Evolutionary conservation across 2,113 vertebrate species (phyloP).

Genomic region (Zeus faber): DNA sequence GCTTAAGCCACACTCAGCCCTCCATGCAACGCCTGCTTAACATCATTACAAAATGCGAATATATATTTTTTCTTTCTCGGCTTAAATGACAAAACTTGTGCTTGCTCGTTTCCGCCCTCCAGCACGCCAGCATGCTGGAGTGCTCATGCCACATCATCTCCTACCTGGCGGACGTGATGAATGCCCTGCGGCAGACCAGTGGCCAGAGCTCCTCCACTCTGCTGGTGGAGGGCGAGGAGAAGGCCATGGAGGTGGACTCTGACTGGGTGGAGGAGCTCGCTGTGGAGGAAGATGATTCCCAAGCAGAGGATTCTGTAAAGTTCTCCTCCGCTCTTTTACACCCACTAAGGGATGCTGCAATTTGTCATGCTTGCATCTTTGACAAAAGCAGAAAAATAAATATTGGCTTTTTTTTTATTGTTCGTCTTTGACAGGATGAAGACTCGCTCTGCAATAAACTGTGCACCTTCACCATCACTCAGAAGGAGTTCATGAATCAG

Average conservation of each 20-base stretch:
- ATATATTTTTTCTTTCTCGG: too few species aligned
- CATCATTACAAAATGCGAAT: neutral
- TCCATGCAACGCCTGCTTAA: too few species aligned
- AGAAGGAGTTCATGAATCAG: constrained; percentile 99
- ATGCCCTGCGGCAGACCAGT: constrained; percentile 85
- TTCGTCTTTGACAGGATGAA: constrained; percentile 83
- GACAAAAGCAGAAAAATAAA: too few species aligned
- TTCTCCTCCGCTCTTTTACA: neutral
- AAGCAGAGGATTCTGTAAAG: constrained; percentile 95
- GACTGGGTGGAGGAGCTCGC: constrained; percentile 98
- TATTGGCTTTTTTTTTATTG: neutral
- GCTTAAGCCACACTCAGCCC: too few species aligned
- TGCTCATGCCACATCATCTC: constrained; percentile 96
- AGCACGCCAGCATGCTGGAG: constrained; percentile 94
- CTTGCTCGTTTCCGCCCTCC: neutral
- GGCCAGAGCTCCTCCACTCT: constrained; percentile 89
- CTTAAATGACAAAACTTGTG: too few species aligned
- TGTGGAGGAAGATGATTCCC: constrained; percentile 96
- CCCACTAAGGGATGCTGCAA: too few species aligned
- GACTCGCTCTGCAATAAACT: constrained; percentile 98
- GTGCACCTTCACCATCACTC: constrained; percentile 97
- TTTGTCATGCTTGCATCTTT: too few species aligned
- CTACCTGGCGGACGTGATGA: constrained; percentile 96
- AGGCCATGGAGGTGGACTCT: constrained; percentile 94
- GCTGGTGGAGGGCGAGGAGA: constrained; percentile 91